These are phyloP conservation scores for Brachionus paranguensis DNA, from an alignment of 1,140 invertebrate species.

Conservation along the genomic window DNA sequence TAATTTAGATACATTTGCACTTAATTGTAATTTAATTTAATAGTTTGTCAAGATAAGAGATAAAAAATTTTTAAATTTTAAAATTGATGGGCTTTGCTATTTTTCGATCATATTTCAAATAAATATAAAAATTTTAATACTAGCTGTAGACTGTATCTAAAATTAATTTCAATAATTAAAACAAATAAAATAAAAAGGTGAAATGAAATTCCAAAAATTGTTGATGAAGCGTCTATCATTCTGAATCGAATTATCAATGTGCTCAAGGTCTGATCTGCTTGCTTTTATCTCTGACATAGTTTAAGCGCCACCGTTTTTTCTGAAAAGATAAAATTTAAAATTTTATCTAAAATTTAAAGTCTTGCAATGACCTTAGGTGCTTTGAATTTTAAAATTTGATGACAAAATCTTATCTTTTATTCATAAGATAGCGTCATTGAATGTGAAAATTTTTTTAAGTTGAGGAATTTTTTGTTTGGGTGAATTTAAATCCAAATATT, in stretches of 20 bases:
- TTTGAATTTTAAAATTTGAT: background rate
- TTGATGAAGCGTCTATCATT: background rate
- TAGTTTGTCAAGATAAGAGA: background rate
- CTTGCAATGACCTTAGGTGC: background rate
- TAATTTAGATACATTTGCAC: background rate
- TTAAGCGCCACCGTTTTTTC: background rate
- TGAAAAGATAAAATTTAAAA: background rate
- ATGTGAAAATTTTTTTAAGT: background rate
- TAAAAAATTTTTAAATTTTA: background rate
- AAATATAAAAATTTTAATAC: background rate
- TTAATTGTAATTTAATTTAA: conserved; percentile 26
- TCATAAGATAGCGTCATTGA: background rate
- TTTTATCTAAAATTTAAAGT: background rate
- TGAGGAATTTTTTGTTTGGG: background rate
- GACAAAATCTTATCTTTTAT: background rate
- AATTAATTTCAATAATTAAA: background rate
- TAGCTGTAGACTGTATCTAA: background rate
- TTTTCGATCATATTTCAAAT: background rate
- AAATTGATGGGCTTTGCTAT: background rate
- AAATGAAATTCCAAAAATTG: background rate
- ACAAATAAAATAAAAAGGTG: background rate
- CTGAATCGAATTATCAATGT: background rate
- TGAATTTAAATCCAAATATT: background rate
- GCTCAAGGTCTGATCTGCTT: background rate
- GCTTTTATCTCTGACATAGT: background rate